Evolutionary conservation across 1,140 invertebrate genomes (phyloP), one percentile per base, ranked within the genome.

Genomic region (Ephestia elutella): DNA sequence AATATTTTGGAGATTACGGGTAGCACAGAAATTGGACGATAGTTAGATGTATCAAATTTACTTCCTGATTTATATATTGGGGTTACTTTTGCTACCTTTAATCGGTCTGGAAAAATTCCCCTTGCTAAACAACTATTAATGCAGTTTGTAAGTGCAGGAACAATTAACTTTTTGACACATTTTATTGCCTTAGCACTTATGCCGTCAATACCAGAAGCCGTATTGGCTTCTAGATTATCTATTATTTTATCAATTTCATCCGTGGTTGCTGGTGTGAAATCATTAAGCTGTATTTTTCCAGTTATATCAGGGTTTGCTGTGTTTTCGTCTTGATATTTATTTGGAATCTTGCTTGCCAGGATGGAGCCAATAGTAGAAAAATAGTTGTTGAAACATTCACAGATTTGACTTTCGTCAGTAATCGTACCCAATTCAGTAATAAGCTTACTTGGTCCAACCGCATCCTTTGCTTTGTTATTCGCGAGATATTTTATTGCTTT

Each of bases 371-470:
- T 11, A 11, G 48, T 18, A 7, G 48, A 49, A 18, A 49, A 38
- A 59, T 38, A 73, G 5, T 49, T 25, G 48, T 73, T 73, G 20
- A 70, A 67, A n/a, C 10, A 30, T 48, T 73, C 63, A 57, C 70
- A 65, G n/a, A 73, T 70, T 25, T 63, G 51, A 13, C 49, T 49
- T 17, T 19, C 9, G 18, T 67, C 59, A 13, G 60, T 59, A 0
- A 63, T 20, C 5, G 32, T 13, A 3, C 53, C 48, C 9, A 20
- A 32, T n/a, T 32, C 20, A n/a, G 10, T 57, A 13, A 30, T 7
- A 9, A 70, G 11, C 35, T 56, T 60, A 7, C 11, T 32, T 30
- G 54, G 57, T 17, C 17, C 13, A 20, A 3, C 0, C 7, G 1
- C 25, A 18, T 28, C 5, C 17, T 58, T 66, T 35, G 54, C 48